These are phyloP conservation scores for Pinctada fucata DNA, from an alignment of 2,888 invertebrate genomes.

Conservation along the genomic window DNA sequence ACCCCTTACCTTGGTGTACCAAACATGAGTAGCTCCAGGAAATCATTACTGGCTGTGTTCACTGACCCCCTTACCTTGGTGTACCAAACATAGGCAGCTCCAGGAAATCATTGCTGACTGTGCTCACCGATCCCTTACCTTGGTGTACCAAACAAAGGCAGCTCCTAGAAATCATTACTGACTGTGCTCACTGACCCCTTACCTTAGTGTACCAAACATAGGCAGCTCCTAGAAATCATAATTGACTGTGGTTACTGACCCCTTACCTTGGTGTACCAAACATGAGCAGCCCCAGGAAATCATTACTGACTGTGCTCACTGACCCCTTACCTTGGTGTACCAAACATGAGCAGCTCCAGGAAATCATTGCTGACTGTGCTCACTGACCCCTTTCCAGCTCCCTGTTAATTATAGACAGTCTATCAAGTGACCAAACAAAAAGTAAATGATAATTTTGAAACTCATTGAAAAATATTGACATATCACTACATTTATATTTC, in stretches of 20 bases:
- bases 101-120: constrained; percentile 92
- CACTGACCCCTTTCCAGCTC: too few relatives aligned
- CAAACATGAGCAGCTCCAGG: constrained; percentile 92
- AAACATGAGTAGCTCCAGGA: constrained; percentile 92
- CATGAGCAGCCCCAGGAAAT: constrained; percentile 92
- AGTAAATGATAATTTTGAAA: too few relatives aligned
- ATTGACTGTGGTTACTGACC: constrained; percentile 82
- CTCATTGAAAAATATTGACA: too few relatives aligned
- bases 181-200: constrained; percentile 80
- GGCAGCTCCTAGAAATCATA: constrained; percentile 94
- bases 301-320: constrained; percentile 91
- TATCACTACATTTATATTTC: too few relatives aligned
- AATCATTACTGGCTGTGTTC: constrained; percentile 93
- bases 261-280: constrained; percentile 84
- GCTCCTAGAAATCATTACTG: constrained; percentile 92
- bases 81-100: too few relatives aligned
- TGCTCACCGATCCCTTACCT: too few relatives aligned
- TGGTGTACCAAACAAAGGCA: too few relatives aligned
- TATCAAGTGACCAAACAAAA: too few relatives aligned
- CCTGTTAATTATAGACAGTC: too few relatives aligned
- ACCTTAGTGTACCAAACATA: constrained; percentile 87
- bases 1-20: constrained; percentile 80
- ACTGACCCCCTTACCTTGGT: too few relatives aligned
- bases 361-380: constrained; percentile 94
- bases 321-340: constrained; percentile 79